phyloP scores from a whole-genome alignment of 2,888 invertebrate genomes.

The Nycteola revayana region DNA sequence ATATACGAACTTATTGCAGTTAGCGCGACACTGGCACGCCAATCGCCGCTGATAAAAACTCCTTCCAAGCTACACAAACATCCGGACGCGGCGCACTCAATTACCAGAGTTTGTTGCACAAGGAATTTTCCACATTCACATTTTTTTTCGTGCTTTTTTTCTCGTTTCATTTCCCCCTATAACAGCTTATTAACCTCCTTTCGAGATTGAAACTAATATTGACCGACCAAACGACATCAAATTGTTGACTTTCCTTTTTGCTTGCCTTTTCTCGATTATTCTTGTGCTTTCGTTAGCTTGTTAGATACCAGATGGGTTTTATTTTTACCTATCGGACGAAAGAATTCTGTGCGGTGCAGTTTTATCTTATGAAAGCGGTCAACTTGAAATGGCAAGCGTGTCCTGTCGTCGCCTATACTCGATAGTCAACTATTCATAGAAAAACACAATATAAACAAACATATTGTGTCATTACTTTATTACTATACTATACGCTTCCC shows the following conservation, averaged over 20 bases:
- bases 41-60: slow-evolving; percentile 71
- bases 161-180: slow-evolving; percentile 36
- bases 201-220: slow-evolving; percentile 44
- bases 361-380: no score
- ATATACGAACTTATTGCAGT: slow-evolving; percentile 40
- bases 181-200: slow-evolving; percentile 54
- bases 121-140: slow-evolving; percentile 54
- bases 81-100: slow-evolving; percentile 67
- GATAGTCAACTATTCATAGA: no score
- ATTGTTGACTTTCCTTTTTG: slow-evolving; percentile 18
- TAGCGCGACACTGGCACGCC: slow-evolving; percentile 57
- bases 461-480: no score
- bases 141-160: slow-evolving; percentile 38
- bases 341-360: no score
- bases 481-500: no score
- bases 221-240: slow-evolving; percentile 36
- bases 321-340: no score
- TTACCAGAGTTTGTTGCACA: slow-evolving; percentile 67
- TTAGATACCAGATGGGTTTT: no score
- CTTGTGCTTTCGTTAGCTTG: no score
- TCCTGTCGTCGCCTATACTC: no score
- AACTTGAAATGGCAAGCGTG: no score
- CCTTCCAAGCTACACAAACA: slow-evolving; percentile 64
- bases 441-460: no score
- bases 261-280: no score